Percentiles rank a stretch among this genome's conserved stretches.
These are phyloP conservation scores for Quadriops clusia DNA, from an alignment of 2,888 invertebrate species.

Conservation along the genomic window DNA sequence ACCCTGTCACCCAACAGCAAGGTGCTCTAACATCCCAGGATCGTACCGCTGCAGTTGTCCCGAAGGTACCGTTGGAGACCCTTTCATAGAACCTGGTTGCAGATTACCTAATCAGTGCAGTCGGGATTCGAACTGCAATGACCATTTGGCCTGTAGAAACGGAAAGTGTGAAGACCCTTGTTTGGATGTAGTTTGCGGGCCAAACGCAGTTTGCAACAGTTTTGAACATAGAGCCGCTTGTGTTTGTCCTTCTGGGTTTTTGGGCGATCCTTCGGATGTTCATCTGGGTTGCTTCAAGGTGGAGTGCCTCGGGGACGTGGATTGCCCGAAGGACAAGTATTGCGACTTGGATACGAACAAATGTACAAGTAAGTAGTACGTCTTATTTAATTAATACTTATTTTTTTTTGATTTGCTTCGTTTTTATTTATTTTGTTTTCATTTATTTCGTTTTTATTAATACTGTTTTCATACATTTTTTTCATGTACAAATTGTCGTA, in stretches of 20 bases:
- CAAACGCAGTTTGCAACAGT: slow-evolving; percentile 64
- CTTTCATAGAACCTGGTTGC: slow-evolving; percentile 61
- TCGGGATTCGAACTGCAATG: slow-evolving; percentile 60
- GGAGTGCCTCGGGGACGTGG: slow-evolving; percentile 67
- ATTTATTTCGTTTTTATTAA: no score
- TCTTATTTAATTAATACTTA: slow-evolving; percentile 2
- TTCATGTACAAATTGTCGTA: no score
- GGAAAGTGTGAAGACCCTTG: slow-evolving; percentile 79
- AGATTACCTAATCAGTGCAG: slow-evolving; percentile 64
- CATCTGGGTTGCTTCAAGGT: slow-evolving; percentile 79
- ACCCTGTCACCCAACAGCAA: slow-evolving; percentile 70
- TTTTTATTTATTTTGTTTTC: background rate
- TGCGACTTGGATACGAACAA: slow-evolving; percentile 67
- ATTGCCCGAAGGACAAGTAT: slow-evolving; percentile 62
- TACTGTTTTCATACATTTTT: slow-evolving; percentile 14
- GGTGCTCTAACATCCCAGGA: slow-evolving; percentile 68
- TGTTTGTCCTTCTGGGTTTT: slow-evolving; percentile 65
- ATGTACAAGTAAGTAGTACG: slow-evolving; percentile 52
- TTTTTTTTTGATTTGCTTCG: background rate
- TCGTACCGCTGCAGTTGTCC: slow-evolving; percentile 73
- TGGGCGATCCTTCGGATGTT: slow-evolving; percentile 68
- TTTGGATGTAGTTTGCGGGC: slow-evolving; percentile 56
- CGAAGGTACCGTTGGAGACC: slow-evolving; percentile 65
- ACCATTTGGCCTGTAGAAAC: slow-evolving; percentile 60
- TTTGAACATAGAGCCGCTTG: slow-evolving; percentile 62